Evolutionary conservation across 2,888 invertebrate species (phyloP).

Genomic region (Sinopyrophorus schimmeli): DNA sequence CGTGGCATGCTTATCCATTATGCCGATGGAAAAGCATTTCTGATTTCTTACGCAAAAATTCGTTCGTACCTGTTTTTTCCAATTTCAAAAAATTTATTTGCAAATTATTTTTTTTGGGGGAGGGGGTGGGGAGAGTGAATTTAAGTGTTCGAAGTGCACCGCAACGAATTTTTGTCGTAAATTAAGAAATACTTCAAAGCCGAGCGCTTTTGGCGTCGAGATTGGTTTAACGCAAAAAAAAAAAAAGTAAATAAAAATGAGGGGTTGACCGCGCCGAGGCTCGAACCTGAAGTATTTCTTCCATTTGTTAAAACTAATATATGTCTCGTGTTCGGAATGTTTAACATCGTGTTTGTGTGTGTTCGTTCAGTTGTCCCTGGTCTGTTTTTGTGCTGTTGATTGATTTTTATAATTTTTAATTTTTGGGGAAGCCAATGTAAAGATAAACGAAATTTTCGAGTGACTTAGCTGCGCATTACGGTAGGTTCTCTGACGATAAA

Average conservation of each 20-base stretch:
- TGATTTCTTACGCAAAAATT: conserved; percentile 3
- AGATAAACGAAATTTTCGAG: too few relatives aligned
- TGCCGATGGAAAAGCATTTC: not conserved
- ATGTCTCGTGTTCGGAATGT: conserved; percentile 48
- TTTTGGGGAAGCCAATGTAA: conserved; percentile 49
- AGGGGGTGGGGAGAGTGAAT: too few relatives aligned
- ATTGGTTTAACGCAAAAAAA: too few relatives aligned
- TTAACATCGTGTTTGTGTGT: conserved; percentile 49
- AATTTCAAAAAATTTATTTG: not conserved
- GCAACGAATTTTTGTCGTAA: conserved; percentile 16
- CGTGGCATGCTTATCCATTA: not conserved
- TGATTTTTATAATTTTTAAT: conserved; percentile 24
- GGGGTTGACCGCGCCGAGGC: too few relatives aligned
- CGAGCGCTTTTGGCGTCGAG: conserved; percentile 7
- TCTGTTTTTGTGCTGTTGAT: conserved; percentile 50
- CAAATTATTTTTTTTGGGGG: not conserved
- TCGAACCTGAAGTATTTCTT: conserved; percentile 23
- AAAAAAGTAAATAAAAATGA: conserved; percentile 6
- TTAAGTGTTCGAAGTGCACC: too few relatives aligned
- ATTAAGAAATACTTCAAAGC: conserved; percentile 19
- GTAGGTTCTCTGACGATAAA: too few relatives aligned
- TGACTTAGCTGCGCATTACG: too few relatives aligned
- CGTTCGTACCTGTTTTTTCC: not conserved
- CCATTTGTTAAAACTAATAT: conserved; percentile 32
- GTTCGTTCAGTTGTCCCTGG: conserved; percentile 51